Percentiles rank a stretch among this genome's conserved stretches.
phyloP scores from a whole-genome alignment of 37 sponge, comb jelly and placozoan genomes.

The Mnemiopsis leidyi region DNA sequence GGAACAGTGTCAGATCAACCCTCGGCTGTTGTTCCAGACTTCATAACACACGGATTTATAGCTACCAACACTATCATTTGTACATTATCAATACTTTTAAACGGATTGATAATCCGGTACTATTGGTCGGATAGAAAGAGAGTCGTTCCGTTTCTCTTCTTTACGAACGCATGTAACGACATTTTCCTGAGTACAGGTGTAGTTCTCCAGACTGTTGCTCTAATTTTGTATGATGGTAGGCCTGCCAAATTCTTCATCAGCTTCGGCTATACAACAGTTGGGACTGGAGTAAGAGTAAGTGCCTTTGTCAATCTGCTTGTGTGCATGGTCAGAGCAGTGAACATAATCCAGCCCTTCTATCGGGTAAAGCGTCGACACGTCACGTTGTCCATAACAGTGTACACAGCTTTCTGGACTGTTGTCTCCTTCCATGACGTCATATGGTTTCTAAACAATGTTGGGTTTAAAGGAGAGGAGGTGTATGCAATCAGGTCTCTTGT shows the following conservation, averaged over 20 bases:
- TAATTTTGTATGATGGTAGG: not conserved
- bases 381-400: not conserved
- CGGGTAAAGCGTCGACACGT: not conserved
- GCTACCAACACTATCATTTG: not conserved
- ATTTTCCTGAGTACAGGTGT: not conserved
- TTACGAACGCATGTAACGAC: not conserved
- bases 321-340: not conserved
- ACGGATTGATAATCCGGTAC: conserved; percentile 31
- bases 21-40: too few species aligned
- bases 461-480: not conserved
- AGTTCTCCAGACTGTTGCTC: not conserved
- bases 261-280: not conserved
- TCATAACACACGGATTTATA: not conserved
- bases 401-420: not conserved
- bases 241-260: not conserved
- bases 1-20: too few species aligned
- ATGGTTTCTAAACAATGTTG: not conserved
- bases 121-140: not conserved
- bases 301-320: not conserved
- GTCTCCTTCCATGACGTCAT: not conserved
- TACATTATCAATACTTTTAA: not conserved
- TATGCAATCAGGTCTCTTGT: not conserved
- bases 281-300: not conserved
- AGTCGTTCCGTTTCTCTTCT: conserved; percentile 12
- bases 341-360: conserved; percentile 5